Base-by-base conservation (phyloP, 2,888 invertebrate genomes). In the Chorisops tibialis region DNA sequence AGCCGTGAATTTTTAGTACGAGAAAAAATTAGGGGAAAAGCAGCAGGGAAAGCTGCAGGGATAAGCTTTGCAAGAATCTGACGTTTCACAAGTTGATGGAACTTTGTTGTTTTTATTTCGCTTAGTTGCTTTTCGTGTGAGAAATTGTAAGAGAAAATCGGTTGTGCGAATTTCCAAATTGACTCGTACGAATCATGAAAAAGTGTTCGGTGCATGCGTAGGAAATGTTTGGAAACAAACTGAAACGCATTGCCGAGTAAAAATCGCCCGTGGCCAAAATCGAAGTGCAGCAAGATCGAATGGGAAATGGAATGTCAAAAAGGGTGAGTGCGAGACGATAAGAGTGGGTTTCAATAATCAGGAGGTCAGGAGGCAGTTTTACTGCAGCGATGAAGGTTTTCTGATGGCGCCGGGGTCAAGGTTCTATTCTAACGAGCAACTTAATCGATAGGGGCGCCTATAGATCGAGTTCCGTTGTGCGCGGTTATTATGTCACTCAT, bases 51-150 rank as follows among this genome's bases (percentile, higher is more conserved):
- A n/a, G n/a, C n/a, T n/a, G n/a, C n/a, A n/a, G n/a, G n/a, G n/a
- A n/a, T n/a, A n/a, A n/a, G n/a, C n/a, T 52, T 50, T 35, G 22
- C 39, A 24, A 24, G 19, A 45, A 35, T 56, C 35, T 56, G 56
- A 56, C 56, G 56, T 56, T 56, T 56, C 16, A 43, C 56, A 54
- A 54, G 54, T 54, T 54, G 54, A 54, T 45, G 56, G 56, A 35
- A 56, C 12, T 51, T 30, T 56, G 56, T 56, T 56, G 56, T 56
- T 56, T 56, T 56, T 56, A 56, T 56, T 56, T 56, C 45, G 45
- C 45, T 43, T 56, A 56, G 56, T 45, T 56, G 43, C 16, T 56
- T 30, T 56, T 54, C 41, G 39, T 24, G 22, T 22, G 54, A 24
- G 39, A 37, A 54, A 54, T 43, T 41, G 24, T 54, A n/a, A n/a